phyloP scores from a whole-genome alignment of 2,888 invertebrate species.

The Urechis unicinctus region DNA sequence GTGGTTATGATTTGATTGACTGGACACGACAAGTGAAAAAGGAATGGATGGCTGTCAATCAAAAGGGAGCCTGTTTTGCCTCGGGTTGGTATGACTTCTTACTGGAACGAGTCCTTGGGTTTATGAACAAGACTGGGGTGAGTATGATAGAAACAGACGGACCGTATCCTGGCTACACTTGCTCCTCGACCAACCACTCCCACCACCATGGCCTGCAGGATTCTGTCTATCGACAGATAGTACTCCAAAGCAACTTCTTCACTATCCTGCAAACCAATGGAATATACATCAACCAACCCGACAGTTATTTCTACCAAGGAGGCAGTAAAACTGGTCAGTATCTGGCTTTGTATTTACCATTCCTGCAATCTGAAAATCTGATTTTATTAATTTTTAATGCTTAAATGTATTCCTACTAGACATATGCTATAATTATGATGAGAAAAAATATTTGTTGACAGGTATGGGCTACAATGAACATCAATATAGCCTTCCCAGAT shows the following conservation, averaged over 20 bases:
- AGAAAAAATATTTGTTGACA: no score
- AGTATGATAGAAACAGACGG: no score
- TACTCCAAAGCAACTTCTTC: constrained; percentile 13
- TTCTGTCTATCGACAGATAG: no score
- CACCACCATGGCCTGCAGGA: constrained; percentile 16
- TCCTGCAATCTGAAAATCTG: no score
- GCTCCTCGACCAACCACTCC: constrained; percentile 16
- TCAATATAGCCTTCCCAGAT: constrained; percentile 21
- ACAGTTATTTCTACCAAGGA: constrained; percentile 23
- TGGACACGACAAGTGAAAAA: constrained; percentile 9
- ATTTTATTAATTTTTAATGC: no score
- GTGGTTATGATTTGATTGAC: constrained; percentile 23
- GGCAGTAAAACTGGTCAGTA: constrained; percentile 21
- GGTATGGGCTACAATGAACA: constrained; percentile 23
- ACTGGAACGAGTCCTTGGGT: constrained; percentile 8
- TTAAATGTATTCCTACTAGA: no score
- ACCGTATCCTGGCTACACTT: constrained; percentile 20
- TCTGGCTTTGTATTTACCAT: neutral
- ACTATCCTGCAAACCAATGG: constrained; percentile 6
- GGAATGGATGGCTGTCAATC: constrained; percentile 16
- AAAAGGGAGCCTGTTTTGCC: constrained; percentile 15
- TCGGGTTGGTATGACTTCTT: constrained; percentile 23
- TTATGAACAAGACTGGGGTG: constrained; percentile 19
- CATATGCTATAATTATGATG: no score
- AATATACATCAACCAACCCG: constrained; percentile 24